These are phyloP conservation scores for Lepidurus packardi DNA, from an alignment of 1,140 invertebrate species.

Conservation along the genomic window DNA sequence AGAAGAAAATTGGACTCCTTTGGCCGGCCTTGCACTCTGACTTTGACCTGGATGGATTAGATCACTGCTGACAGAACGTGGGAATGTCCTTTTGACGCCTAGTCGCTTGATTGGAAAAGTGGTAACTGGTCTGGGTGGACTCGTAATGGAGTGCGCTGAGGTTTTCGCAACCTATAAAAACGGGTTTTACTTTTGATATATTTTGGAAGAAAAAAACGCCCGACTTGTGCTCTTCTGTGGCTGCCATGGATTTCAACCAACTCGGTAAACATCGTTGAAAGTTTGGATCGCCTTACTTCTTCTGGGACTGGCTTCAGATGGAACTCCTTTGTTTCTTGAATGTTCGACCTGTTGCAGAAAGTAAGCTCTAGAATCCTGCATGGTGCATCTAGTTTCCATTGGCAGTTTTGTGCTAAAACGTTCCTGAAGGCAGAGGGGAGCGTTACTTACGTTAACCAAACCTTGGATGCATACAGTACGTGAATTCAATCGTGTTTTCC, in stretches of 20 bases:
- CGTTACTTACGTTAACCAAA: not conserved
- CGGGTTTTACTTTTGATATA: not conserved
- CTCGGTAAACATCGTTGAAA: not conserved
- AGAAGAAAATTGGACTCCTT: not conserved
- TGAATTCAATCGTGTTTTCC: not conserved
- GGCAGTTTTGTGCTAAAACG: not conserved
- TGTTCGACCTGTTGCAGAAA: not conserved
- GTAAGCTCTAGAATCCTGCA: not conserved
- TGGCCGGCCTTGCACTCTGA: not conserved
- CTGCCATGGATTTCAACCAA: not conserved
- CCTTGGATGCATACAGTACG: not conserved
- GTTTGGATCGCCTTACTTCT: not conserved
- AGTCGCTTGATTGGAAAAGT: not conserved
- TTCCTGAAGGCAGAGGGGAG: not conserved
- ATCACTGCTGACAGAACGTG: not conserved
- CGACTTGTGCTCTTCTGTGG: not conserved
- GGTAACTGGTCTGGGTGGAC: not conserved
- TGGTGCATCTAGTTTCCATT: not conserved
- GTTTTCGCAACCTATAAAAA: not conserved
- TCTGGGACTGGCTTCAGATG: not conserved
- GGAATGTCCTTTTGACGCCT: not conserved
- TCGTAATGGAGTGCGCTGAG: not conserved
- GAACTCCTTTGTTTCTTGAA: not conserved
- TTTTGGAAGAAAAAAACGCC: not conserved
- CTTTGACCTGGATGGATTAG: not conserved